Conservation (phyloP, 2,797 vertebrate species). For the Dromococcyx pavoninus region DNA sequence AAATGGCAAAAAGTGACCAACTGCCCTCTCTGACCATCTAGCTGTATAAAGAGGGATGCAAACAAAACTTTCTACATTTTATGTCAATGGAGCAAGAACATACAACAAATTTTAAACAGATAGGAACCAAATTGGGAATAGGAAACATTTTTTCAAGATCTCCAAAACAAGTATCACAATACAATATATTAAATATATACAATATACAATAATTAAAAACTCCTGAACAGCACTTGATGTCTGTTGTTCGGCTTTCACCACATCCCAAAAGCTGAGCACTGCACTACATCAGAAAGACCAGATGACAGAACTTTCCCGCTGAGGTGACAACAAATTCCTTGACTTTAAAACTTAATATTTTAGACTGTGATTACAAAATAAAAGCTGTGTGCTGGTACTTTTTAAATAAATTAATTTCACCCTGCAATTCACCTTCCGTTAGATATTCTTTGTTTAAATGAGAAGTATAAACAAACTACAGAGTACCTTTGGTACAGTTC, state of each 20-base stretch:
- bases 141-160: neutral
- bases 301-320: neutral
- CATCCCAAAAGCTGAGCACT: neutral
- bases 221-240: neutral
- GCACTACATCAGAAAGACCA: neutral
- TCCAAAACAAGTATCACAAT: neutral
- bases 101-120: neutral
- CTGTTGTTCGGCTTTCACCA: neutral
- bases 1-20: neutral
- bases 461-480: neutral
- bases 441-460: neutral
- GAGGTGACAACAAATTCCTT: neutral
- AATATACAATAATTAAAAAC: neutral
- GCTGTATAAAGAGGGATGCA: neutral
- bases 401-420: neutral
- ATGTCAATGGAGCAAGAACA: neutral
- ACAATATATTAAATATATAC: too few species aligned
- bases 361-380: neutral
- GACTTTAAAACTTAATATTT: neutral
- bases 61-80: neutral
- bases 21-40: neutral
- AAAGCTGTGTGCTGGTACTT: neutral
- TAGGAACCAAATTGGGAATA: neutral
- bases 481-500: conserved; percentile 88
- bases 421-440: neutral